These are phyloP conservation scores for Oryzias dopingdopingensis DNA, from an alignment of 2,797 vertebrate species.

Conservation along the genomic window DNA sequence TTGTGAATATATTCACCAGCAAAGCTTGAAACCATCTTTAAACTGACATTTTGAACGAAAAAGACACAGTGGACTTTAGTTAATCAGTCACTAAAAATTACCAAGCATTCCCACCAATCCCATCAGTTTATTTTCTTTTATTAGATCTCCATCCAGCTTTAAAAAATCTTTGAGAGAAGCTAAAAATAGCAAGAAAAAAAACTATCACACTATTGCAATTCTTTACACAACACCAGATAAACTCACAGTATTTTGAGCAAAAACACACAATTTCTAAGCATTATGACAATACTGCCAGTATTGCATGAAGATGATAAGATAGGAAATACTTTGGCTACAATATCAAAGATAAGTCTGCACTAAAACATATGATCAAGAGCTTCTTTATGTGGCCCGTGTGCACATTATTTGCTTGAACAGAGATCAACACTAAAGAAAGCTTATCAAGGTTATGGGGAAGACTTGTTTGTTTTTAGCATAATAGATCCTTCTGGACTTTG, in stretches of 20 bases:
- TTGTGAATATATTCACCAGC: neutral
- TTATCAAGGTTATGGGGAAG: conserved; percentile 30
- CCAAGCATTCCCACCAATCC: no score
- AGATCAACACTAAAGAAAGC: conserved; percentile 20
- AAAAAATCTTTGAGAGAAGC: no score
- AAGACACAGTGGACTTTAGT: no score
- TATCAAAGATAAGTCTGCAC: conserved; percentile 23
- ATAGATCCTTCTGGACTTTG: conserved; percentile 64
- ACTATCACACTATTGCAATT: no score
- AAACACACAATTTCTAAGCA: neutral
- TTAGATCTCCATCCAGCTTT: no score
- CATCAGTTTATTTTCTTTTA: no score
- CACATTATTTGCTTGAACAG: conserved; percentile 64
- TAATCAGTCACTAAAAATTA: no score
- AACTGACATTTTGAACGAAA: neutral
- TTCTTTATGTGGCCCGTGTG: conserved; percentile 28
- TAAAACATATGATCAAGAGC: conserved; percentile 17
- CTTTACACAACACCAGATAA: no score
- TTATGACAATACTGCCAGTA: neutral
- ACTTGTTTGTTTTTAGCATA: conserved; percentile 57
- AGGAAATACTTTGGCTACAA: conserved; percentile 24
- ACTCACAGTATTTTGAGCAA: neutral
- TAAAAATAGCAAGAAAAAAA: no score
- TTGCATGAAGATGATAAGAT: neutral
- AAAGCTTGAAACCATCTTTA: neutral